phyloP scores from a whole-genome alignment of 2,888 invertebrate genomes.

The Ryuthela nishihirai region DNA sequence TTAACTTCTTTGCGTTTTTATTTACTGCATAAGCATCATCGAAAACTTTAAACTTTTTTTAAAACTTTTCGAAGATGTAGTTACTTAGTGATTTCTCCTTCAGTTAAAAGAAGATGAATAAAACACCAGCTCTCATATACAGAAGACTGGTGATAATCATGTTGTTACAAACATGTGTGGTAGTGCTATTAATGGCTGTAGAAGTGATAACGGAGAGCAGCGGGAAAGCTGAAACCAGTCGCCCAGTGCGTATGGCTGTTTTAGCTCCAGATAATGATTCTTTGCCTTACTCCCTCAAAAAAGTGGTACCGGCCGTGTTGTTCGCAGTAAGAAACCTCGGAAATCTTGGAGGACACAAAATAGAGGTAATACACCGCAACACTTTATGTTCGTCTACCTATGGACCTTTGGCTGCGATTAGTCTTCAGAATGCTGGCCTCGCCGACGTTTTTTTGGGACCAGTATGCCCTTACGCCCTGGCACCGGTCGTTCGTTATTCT shows the following conservation, averaged over 20 bases:
- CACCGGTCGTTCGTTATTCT: slow-evolving; percentile 76
- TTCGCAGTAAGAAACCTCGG: slow-evolving; percentile 46
- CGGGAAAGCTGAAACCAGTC: no score
- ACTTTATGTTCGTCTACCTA: slow-evolving; percentile 71
- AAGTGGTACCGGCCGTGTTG: slow-evolving; percentile 48
- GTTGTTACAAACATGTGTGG: no score
- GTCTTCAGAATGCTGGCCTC: slow-evolving; percentile 65
- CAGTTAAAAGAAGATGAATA: no score
- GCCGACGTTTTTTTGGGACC: slow-evolving; percentile 80
- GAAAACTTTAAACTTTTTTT: no score
- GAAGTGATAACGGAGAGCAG: no score
- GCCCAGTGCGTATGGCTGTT: slow-evolving; percentile 56
- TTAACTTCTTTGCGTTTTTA: no score
- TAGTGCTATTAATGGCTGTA: no score
- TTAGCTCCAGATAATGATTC: slow-evolving; percentile 60
- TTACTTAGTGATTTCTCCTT: no score
- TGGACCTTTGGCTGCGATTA: slow-evolving; percentile 73
- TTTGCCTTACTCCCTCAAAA: slow-evolving; percentile 60
- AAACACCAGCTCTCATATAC: no score
- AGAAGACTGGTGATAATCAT: no score
- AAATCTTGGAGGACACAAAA: slow-evolving; percentile 56
- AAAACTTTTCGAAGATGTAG: no score
- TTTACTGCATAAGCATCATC: no score
- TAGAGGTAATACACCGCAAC: slow-evolving; percentile 66
- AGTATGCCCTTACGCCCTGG: slow-evolving; percentile 80